Percentiles rank a stretch among this genome's conserved stretches.
These are phyloP conservation scores for Watsonalla cultraria DNA, from an alignment of 2,888 invertebrate species.

Conservation along the genomic window DNA sequence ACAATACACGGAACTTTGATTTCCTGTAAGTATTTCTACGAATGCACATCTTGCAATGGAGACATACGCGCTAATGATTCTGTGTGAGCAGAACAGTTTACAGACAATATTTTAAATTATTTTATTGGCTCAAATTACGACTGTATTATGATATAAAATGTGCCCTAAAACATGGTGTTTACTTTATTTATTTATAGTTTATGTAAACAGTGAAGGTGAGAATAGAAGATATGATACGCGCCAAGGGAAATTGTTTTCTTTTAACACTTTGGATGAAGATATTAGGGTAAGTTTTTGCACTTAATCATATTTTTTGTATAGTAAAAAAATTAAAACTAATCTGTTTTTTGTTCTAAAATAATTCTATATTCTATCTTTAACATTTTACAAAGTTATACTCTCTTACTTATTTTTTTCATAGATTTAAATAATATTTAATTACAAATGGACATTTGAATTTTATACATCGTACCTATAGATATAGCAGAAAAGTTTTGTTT, in stretches of 20 bases:
- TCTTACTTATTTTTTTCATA: too few relatives aligned
- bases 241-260: slow-evolving; percentile 71
- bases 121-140: slow-evolving; percentile 40
- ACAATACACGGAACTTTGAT: slow-evolving; percentile 61
- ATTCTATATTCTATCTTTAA: too few relatives aligned
- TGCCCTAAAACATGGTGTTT: slow-evolving; percentile 22
- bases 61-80: slow-evolving; percentile 39
- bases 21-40: slow-evolving; percentile 49
- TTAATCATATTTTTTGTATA: not conserved
- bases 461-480: too few relatives aligned
- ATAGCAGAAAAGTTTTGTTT: too few relatives aligned
- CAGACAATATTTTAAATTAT: not conserved
- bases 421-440: not conserved
- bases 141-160: slow-evolving; percentile 24
- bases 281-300: slow-evolving; percentile 72
- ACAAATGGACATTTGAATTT: not conserved
- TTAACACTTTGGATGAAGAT: slow-evolving; percentile 74
- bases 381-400: too few relatives aligned
- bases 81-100: slow-evolving; percentile 28
- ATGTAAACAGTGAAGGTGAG: slow-evolving; percentile 30
- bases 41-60: slow-evolving; percentile 40
- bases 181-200: slow-evolving; percentile 21
- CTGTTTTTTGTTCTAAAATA: too few relatives aligned
- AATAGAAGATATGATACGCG: slow-evolving; percentile 23
- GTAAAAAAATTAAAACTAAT: too few relatives aligned